Conservation (phyloP, 1,140 invertebrate genomes). For the Listronotus bonariensis region DNA sequence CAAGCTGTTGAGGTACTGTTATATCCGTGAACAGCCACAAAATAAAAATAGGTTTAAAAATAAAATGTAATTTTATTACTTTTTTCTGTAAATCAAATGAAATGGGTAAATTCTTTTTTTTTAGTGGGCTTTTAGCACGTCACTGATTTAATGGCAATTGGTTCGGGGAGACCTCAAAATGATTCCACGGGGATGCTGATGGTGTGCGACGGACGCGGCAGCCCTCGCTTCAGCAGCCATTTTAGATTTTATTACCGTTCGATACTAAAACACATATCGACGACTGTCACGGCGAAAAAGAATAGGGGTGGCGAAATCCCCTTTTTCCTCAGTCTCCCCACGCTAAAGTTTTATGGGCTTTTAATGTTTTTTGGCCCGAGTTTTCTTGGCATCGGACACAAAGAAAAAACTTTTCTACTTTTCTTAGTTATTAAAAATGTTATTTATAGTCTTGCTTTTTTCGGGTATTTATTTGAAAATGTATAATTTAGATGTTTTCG, state of each 20-base stretch:
- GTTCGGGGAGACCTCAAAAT: slow-evolving; percentile 25
- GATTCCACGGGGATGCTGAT: slow-evolving; percentile 38
- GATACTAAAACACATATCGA: slow-evolving; percentile 55
- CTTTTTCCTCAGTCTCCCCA: slow-evolving; percentile 2
- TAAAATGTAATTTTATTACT: not conserved
- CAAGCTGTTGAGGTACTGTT: too few relatives aligned
- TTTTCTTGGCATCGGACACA: slow-evolving; percentile 6
- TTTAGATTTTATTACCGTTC: slow-evolving; percentile 56
- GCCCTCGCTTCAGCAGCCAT: slow-evolving; percentile 52
- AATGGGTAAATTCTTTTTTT: not conserved
- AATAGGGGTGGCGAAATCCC: slow-evolving; percentile 18
- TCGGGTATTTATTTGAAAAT: too few relatives aligned
- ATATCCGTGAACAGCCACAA: too few relatives aligned
- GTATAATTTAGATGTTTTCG: too few relatives aligned
- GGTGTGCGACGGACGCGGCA: slow-evolving; percentile 42
- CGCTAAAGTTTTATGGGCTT: slow-evolving; percentile 27
- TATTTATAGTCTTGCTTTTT: too few relatives aligned
- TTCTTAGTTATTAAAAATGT: slow-evolving; percentile 14
- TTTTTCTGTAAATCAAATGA: not conserved
- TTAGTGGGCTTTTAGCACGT: not conserved
- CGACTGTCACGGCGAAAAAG: slow-evolving; percentile 29
- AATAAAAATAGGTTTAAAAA: not conserved
- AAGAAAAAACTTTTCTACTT: slow-evolving; percentile 4
- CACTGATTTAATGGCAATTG: slow-evolving; percentile 2
- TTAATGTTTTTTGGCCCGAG: slow-evolving; percentile 33